These are phyloP conservation scores for Drosophila maculinotata DNA, from an alignment of 2,888 invertebrate species.

Conservation along the genomic window DNA sequence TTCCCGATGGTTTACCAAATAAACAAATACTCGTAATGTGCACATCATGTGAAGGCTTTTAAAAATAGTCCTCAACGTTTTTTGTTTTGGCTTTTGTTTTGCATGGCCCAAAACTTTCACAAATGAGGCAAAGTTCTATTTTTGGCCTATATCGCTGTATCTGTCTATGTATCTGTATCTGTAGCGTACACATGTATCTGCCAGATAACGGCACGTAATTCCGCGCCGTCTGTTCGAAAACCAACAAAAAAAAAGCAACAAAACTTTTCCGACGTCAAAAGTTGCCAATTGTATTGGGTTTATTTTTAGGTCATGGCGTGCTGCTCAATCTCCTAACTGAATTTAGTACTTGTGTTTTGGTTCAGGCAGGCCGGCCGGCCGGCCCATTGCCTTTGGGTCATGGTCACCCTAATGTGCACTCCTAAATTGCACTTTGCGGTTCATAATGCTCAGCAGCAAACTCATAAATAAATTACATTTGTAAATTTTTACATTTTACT, in stretches of 20 bases:
- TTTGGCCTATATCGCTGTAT: conserved; percentile 50
- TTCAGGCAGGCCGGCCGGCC: conserved; percentile 21
- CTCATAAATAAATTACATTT: conserved; percentile 31
- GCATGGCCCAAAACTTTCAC: conserved; percentile 70
- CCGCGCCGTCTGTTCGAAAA: conserved; percentile 66
- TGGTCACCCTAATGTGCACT: conserved; percentile 33
- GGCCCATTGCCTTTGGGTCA: conserved; percentile 27
- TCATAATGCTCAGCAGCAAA: conserved; percentile 1
- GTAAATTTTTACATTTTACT: conserved; percentile 16
- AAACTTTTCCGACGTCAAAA: conserved; percentile 69
- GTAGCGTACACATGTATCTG: conserved; percentile 45
- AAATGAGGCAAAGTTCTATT: conserved; percentile 79
- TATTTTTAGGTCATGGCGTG: conserved; percentile 79
- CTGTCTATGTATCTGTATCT: conserved; percentile 25
- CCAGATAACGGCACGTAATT: conserved; percentile 69
- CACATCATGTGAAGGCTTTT: conserved; percentile 64
- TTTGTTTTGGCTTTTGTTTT: conserved; percentile 46
- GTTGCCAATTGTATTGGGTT: conserved; percentile 44
- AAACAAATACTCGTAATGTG: conserved; percentile 42
- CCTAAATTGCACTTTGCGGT: conserved; percentile 29
- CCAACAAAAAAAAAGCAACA: not conserved
- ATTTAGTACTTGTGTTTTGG: not conserved
- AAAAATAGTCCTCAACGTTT: conserved; percentile 64
- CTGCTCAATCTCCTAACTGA: conserved; percentile 29
- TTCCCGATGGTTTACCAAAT: conserved; percentile 24